Evolutionary conservation across 1,140 invertebrate genomes (phyloP).

Genomic region (Sycophila sp.): DNA sequence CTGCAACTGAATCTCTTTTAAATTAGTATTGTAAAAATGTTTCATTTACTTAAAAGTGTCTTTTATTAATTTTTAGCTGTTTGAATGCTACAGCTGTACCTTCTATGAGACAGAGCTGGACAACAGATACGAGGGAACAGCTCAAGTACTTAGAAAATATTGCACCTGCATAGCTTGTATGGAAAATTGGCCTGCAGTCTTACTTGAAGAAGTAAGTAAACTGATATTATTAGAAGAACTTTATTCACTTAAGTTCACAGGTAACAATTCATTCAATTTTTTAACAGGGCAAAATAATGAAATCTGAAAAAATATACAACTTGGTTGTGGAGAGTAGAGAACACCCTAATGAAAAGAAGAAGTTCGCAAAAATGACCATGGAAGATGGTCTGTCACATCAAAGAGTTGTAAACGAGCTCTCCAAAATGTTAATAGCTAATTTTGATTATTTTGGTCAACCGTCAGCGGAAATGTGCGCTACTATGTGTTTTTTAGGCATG

Average conservation of each 20-base stretch:
- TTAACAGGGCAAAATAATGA: background rate
- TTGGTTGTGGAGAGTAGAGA: background rate
- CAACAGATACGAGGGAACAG: background rate
- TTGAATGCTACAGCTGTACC: background rate
- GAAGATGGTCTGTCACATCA: background rate
- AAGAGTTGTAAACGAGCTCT: background rate
- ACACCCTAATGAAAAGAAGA: background rate
- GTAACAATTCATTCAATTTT: background rate
- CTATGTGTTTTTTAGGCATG: background rate
- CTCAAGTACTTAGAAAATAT: background rate
- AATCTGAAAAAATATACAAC: background rate
- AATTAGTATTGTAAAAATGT: background rate
- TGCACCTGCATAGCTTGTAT: background rate
- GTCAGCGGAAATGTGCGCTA: background rate
- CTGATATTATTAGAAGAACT: background rate
- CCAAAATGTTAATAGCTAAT: background rate
- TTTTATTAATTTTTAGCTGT: too few relatives aligned
- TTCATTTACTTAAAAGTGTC: too few relatives aligned
- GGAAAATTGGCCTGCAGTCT: constrained; percentile 7
- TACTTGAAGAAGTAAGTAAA: background rate
- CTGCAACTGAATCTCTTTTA: background rate
- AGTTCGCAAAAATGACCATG: background rate
- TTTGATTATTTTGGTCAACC: constrained; percentile 21
- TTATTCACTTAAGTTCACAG: background rate
- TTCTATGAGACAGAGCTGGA: background rate